Conservation (phyloP, 92 coral and sea anemone genomes). For the Scolanthus callimorphus region DNA sequence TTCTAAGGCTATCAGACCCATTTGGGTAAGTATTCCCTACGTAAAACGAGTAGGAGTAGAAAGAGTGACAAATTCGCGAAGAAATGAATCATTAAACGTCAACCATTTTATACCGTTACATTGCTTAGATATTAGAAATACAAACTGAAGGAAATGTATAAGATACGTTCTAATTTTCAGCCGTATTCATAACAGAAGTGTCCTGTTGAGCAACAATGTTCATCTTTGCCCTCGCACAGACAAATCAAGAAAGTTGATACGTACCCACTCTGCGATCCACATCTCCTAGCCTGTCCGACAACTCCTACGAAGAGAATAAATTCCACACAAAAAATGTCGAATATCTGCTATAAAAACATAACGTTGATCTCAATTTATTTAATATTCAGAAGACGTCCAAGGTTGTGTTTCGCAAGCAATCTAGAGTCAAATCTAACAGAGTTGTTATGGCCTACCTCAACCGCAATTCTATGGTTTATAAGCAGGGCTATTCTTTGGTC, state of each 20-base stretch:
- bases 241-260: too few relatives aligned
- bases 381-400: neutral
- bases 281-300: conserved; percentile 62
- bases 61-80: too few relatives aligned
- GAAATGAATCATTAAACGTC: too few relatives aligned
- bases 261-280: conserved; percentile 80
- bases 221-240: too few relatives aligned
- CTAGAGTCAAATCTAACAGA: neutral
- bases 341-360: neutral
- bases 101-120: too few relatives aligned
- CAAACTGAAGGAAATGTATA: neutral
- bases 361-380: neutral
- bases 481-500: conserved; percentile 96
- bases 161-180: neutral
- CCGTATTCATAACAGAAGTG: neutral
- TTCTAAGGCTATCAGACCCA: too few relatives aligned
- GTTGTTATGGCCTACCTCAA: conserved; percentile 92
- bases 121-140: too few relatives aligned
- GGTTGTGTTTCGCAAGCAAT: conserved; percentile 8
- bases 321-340: too few relatives aligned
- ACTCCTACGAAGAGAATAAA: too few relatives aligned
- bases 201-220: neutral
- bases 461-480: conserved; percentile 89
- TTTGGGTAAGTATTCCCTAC: too few relatives aligned
- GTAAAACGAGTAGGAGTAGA: too few relatives aligned